Evolutionary conservation across 1,140 invertebrate genomes (phyloP).

Genomic region (Lepidurus packardi): DNA sequence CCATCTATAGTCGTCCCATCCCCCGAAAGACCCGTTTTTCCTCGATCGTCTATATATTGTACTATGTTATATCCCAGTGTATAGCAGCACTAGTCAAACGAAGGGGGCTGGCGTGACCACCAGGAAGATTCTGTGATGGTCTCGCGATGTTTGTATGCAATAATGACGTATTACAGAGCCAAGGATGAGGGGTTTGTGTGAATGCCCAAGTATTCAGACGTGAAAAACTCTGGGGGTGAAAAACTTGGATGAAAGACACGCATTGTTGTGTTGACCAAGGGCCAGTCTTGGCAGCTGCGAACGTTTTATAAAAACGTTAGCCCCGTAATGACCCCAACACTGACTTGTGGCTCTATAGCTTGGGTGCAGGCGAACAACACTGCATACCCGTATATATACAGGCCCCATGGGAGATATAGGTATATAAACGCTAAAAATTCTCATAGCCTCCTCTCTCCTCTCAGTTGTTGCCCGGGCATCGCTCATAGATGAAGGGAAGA

Average conservation of each 20-base stretch:
- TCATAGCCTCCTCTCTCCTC: neutral
- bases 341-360: neutral
- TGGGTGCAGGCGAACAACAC: too few relatives aligned
- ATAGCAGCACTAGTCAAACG: neutral
- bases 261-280: conserved; percentile 15
- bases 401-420: neutral
- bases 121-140: neutral
- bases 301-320: conserved; percentile 15
- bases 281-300: conserved; percentile 13
- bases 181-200: neutral
- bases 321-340: conserved; percentile 20
- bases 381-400: neutral
- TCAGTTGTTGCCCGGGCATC: neutral
- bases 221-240: neutral
- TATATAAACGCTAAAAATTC: neutral
- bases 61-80: too few relatives aligned
- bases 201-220: neutral
- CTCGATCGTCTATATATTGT: neutral
- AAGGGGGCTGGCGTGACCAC: neutral
- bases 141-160: neutral
- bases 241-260: neutral
- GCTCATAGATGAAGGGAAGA: neutral
- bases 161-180: conserved; percentile 1
- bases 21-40: neutral
- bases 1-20: neutral